phyloP scores from a whole-genome alignment of 2,113 vertebrate genomes.

The Nasalis larvatus region DNA sequence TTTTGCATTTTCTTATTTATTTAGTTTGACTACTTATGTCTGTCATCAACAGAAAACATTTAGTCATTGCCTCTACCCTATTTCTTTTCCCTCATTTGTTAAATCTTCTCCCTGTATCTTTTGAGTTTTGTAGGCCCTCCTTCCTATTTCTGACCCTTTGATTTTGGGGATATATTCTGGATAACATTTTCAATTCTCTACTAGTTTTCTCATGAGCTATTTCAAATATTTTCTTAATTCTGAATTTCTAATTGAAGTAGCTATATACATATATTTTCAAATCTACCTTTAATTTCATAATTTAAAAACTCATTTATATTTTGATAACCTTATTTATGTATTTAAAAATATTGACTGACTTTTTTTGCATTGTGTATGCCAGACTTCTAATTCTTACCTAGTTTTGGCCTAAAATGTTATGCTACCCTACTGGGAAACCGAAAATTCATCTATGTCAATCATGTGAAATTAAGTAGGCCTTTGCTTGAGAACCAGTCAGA shows the following conservation, averaged over 20 bases:
- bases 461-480: neutral
- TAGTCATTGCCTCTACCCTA: neutral
- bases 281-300: neutral
- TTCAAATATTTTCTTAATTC: neutral
- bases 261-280: neutral
- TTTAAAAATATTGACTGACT: neutral
- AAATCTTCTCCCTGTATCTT: neutral
- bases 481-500: neutral
- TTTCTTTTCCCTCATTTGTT: neutral
- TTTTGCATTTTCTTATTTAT: neutral
- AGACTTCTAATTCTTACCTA: neutral
- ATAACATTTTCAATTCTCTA: neutral
- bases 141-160: neutral
- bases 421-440: neutral
- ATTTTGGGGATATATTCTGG: neutral
- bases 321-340: neutral
- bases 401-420: neutral
- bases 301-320: neutral
- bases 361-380: neutral
- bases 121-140: neutral
- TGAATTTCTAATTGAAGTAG: neutral
- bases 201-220: neutral
- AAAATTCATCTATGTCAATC: neutral
- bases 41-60: neutral
- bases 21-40: neutral